phyloP scores from a whole-genome alignment of 2,113 vertebrate genomes.

The Geococcyx californianus region DNA sequence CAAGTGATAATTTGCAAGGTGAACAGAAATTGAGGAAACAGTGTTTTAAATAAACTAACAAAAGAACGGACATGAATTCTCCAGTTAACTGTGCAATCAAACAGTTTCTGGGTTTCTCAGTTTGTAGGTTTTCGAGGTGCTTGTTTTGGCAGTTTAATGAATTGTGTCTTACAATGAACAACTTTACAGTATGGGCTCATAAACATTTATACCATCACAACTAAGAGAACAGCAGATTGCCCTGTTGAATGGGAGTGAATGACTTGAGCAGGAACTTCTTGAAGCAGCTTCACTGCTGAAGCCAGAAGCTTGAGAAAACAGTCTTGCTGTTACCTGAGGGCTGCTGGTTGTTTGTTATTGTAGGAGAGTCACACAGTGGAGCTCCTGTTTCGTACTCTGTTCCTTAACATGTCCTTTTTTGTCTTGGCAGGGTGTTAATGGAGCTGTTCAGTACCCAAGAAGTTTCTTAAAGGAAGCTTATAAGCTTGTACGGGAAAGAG shows the following conservation, averaged over 20 bases:
- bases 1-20: background rate
- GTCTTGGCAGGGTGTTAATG: slow-evolving; percentile 84
- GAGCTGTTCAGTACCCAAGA: slow-evolving; percentile 90
- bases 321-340: background rate
- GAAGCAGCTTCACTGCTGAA: background rate
- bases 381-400: background rate
- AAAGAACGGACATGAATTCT: background rate
- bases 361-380: background rate
- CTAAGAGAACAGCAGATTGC: accelerated
- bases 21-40: background rate
- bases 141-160: background rate
- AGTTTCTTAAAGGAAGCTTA: slow-evolving; percentile 88
- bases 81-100: background rate
- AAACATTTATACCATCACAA: background rate
- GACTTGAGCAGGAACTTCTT: background rate
- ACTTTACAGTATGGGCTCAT: background rate
- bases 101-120: background rate
- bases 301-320: background rate
- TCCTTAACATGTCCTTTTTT: background rate
- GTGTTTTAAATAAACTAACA: background rate
- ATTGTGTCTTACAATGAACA: background rate
- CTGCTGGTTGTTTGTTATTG: background rate
- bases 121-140: background rate
- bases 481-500: slow-evolving; percentile 82
- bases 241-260: background rate